Conservation (phyloP, 2,888 invertebrate species). For the Gymnosoma rotundatum region DNA sequence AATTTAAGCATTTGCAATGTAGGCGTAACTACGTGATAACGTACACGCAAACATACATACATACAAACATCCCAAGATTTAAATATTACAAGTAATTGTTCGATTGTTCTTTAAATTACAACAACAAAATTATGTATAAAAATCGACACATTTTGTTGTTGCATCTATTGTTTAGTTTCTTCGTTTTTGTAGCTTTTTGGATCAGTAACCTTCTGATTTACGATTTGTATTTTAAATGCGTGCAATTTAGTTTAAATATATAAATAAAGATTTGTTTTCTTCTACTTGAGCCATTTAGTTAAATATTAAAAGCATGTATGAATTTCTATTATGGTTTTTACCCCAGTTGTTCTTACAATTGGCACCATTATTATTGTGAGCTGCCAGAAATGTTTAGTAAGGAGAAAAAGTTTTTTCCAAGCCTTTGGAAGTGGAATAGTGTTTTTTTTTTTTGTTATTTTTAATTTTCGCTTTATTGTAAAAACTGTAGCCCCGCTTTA, state of each 20-base stretch:
- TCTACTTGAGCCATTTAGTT: slow-evolving; percentile 54
- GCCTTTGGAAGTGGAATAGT: too few species aligned
- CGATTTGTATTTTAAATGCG: slow-evolving; percentile 68
- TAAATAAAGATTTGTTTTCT: slow-evolving; percentile 58
- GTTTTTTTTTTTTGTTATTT: too few species aligned
- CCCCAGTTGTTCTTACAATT: slow-evolving; percentile 60
- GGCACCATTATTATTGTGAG: slow-evolving; percentile 54
- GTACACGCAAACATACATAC: too few species aligned
- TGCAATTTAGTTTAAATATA: slow-evolving; percentile 63
- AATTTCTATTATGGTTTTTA: slow-evolving; percentile 56
- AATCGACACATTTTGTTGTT: not conserved
- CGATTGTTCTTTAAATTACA: not conserved
- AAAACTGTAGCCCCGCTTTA: too few species aligned
- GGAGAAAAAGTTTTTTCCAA: not conserved
- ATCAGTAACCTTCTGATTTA: slow-evolving; percentile 44
- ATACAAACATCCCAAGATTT: not conserved
- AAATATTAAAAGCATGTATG: slow-evolving; percentile 60
- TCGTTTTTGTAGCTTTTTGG: not conserved
- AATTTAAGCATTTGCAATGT: too few species aligned
- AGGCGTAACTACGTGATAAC: too few species aligned
- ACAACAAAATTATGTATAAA: not conserved
- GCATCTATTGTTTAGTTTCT: not conserved
- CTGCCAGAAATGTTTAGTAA: slow-evolving; percentile 3
- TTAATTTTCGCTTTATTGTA: too few species aligned
- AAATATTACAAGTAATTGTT: not conserved